A percentile compares a stretch with the other conserved stretches of the same genome.
phyloP scores from a whole-genome alignment of 2,113 vertebrate species.

The Alosa alosa region DNA sequence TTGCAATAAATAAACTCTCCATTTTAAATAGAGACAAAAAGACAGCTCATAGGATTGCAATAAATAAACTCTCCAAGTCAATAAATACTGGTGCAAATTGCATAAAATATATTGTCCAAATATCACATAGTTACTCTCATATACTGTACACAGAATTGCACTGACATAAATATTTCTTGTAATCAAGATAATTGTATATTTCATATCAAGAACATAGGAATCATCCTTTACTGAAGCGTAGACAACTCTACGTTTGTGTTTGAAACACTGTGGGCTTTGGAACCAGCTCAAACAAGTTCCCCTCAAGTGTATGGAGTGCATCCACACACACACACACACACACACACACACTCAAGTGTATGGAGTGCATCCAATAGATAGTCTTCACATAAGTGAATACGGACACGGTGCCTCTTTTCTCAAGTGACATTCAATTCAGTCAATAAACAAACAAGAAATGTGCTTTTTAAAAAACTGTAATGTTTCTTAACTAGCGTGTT shows the following conservation, averaged over 20 bases:
- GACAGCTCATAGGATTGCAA: not conserved
- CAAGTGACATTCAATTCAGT: constrained; percentile 28
- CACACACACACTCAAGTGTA: not conserved
- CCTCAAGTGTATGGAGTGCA: not conserved
- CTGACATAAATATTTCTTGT: constrained; percentile 27
- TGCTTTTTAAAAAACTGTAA: not conserved
- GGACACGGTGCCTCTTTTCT: constrained; percentile 45
- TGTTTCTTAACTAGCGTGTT: constrained; percentile 26
- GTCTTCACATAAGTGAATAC: constrained; percentile 80
- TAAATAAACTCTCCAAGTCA: not conserved
- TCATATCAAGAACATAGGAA: constrained; percentile 50
- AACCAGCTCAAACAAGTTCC: constrained; percentile 41
- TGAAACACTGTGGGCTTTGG: constrained; percentile 33
- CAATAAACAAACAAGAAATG: constrained; percentile 6
- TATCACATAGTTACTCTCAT: not conserved
- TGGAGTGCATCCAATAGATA: constrained; percentile 33
- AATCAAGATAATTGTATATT: constrained; percentile 34
- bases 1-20: not conserved
- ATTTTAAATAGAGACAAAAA: not conserved
- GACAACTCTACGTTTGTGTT: constrained; percentile 54
- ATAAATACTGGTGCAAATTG: not conserved
- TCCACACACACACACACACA: not conserved
- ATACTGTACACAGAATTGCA: constrained; percentile 29
- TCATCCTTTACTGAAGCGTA: constrained; percentile 62
- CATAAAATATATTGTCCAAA: not conserved